These are phyloP conservation scores for Leptothorax acervorum DNA, from an alignment of 2,888 invertebrate species.

Conservation along the genomic window DNA sequence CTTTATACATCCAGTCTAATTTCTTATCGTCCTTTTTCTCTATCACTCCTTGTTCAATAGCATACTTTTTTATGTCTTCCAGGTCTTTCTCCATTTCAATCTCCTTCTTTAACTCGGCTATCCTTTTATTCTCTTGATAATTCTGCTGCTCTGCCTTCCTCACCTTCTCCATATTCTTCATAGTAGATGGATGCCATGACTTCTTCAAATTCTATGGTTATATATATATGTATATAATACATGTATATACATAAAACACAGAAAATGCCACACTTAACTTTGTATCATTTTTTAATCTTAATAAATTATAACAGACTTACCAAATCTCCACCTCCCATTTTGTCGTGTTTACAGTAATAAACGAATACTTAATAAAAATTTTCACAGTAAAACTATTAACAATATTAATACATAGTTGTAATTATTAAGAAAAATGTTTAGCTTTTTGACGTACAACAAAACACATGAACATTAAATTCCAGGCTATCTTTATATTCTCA, in stretches of 20 bases:
- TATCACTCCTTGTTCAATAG: constrained; percentile 87
- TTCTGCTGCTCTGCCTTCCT: constrained; percentile 93
- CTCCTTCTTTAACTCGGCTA: constrained; percentile 90
- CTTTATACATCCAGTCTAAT: constrained; percentile 96
- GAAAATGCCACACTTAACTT: neutral
- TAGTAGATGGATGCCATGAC: constrained; percentile 93
- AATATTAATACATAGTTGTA: neutral
- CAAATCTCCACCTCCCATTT: constrained; percentile 85
- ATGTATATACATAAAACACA: neutral
- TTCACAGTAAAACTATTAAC: neutral
- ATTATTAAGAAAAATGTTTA: neutral
- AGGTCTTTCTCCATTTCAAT: constrained; percentile 89
- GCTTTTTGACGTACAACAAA: neutral
- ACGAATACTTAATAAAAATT: neutral
- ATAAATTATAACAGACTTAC: constrained; percentile 75
- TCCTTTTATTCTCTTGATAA: constrained; percentile 89
- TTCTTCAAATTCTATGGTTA: constrained; percentile 90
- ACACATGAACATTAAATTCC: neutral
- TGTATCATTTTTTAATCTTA: neutral
- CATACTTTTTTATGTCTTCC: constrained; percentile 89
- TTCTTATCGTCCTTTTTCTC: constrained; percentile 87
- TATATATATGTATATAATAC: neutral
- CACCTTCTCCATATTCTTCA: constrained; percentile 92
- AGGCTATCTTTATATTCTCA: neutral
- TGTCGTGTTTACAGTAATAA: constrained; percentile 13